These are phyloP conservation scores for Macquaria ambigua DNA, from an alignment of 2,113 vertebrate species.

Conservation along the genomic window DNA sequence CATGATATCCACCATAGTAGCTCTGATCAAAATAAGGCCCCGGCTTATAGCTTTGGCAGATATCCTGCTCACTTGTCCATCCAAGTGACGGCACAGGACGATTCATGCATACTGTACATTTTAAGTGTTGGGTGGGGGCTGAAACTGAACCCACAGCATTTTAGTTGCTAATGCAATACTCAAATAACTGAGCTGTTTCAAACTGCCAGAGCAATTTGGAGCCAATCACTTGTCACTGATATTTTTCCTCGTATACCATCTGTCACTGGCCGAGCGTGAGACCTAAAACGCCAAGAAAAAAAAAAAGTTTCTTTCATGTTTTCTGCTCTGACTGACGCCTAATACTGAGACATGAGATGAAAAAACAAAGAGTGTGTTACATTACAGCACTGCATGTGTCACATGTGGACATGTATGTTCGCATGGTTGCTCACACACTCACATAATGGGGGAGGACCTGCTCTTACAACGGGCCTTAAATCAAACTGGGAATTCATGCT, in stretches of 20 bases:
- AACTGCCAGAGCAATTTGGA: conserved; percentile 23
- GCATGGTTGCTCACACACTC: conserved; percentile 18
- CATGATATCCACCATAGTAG: conserved; percentile 39
- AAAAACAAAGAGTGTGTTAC: neutral
- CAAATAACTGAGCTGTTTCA: conserved; percentile 34
- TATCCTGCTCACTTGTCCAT: conserved; percentile 68
- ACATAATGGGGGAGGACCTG: neutral
- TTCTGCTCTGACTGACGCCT: conserved; percentile 24
- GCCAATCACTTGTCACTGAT: conserved; percentile 44
- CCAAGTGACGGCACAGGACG: conserved; percentile 48
- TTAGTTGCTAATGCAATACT: conserved; percentile 25
- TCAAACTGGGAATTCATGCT: conserved; percentile 1
- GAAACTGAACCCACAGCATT: conserved; percentile 21
- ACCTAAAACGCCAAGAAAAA: neutral
- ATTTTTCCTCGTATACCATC: conserved; percentile 27
- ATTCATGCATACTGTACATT: conserved; percentile 23
- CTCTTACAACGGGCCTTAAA: conserved; percentile 14
- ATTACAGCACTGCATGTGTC: neutral
- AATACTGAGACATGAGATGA: conserved; percentile 26
- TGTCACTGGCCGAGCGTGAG: conserved; percentile 16
- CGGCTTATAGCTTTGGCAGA: conserved; percentile 57
- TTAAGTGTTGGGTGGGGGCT: conserved; percentile 14
- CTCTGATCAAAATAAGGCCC: conserved; percentile 47
- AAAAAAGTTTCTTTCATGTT: conserved; percentile 1
- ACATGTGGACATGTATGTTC: neutral